Evolutionary conservation across 2,113 vertebrate species (phyloP).

Genomic region (Guaruba guarouba): DNA sequence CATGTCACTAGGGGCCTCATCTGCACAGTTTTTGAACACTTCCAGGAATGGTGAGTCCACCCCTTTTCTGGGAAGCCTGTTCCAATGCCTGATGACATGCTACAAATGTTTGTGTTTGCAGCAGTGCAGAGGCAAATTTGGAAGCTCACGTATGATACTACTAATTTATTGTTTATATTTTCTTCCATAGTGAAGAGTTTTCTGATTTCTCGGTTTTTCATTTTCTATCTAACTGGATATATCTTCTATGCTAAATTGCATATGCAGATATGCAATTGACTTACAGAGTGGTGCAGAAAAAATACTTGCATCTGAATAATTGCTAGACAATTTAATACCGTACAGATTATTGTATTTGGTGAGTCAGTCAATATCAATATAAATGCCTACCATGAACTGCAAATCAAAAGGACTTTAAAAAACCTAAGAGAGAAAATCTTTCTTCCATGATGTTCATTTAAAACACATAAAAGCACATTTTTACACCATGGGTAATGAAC

Average conservation of each 20-base stretch:
- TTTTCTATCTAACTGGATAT: neutral
- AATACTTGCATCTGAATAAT: neutral
- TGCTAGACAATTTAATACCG: neutral
- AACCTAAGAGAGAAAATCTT: neutral
- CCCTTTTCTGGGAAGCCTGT: neutral
- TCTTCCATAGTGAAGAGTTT: neutral
- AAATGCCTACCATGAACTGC: neutral
- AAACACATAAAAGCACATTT: neutral
- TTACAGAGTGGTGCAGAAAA: neutral
- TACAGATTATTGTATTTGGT: neutral
- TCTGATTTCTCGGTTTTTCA: neutral
- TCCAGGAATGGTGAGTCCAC: neutral
- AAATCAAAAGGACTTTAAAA: neutral
- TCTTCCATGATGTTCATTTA: neutral
- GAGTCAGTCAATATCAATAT: neutral
- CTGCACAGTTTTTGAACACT: neutral
- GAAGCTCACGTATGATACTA: neutral
- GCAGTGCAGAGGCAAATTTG: neutral
- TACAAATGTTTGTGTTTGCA: neutral
- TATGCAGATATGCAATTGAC: neutral
- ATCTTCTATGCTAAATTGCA: neutral
- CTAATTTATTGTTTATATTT: neutral
- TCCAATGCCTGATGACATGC: neutral
- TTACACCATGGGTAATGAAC: neutral
- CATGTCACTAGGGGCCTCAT: neutral